Conservation (phyloP, 1,140 invertebrate species). For the Temnothorax nylanderi region DNA sequence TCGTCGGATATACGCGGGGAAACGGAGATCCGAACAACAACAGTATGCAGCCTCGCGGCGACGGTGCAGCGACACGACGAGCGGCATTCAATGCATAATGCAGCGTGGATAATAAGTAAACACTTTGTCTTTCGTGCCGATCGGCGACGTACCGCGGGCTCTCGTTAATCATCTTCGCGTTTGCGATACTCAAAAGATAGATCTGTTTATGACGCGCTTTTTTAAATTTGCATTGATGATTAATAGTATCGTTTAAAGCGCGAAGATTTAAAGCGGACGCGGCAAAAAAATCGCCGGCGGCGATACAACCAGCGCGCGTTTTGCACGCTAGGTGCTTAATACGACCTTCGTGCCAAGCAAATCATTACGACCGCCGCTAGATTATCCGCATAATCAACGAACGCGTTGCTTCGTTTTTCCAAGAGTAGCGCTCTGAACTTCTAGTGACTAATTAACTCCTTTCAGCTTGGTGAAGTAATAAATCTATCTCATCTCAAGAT, state of each 20-base stretch:
- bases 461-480: background rate
- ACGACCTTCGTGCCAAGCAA: constrained; percentile 50
- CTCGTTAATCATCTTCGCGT: constrained; percentile 52
- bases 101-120: constrained; percentile 50
- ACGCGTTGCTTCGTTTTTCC: background rate
- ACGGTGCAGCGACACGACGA: constrained; percentile 8
- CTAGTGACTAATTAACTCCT: constrained; percentile 26
- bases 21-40: background rate
- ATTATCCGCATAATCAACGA: constrained; percentile 46
- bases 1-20: background rate
- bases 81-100: constrained; percentile 48
- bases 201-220: constrained; percentile 46
- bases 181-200: constrained; percentile 36
- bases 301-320: constrained; percentile 21
- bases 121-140: constrained; percentile 42
- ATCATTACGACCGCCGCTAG: constrained; percentile 24
- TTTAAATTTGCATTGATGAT: constrained; percentile 52
- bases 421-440: constrained; percentile 14
- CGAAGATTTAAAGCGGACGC: constrained; percentile 36
- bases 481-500: background rate
- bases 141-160: constrained; percentile 13
- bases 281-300: constrained; percentile 31
- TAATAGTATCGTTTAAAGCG: constrained; percentile 51
- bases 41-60: background rate
- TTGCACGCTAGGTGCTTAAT: constrained; percentile 26